These are phyloP conservation scores for Leptopilina syphax DNA, from an alignment of 2,888 invertebrate genomes.

Conservation along the genomic window DNA sequence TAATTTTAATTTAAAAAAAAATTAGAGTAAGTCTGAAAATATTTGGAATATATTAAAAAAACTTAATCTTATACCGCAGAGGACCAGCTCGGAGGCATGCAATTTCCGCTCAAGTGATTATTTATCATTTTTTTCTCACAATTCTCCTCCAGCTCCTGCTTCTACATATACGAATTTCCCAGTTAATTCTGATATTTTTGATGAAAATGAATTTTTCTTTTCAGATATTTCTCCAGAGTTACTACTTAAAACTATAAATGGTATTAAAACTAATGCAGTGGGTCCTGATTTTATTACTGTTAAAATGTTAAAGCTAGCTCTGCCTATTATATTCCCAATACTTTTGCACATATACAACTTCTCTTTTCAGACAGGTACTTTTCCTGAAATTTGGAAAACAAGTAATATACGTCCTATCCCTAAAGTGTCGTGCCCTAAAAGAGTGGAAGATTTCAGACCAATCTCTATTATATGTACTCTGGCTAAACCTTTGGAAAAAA, in stretches of 20 bases:
- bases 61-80: too few relatives aligned
- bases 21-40: too few relatives aligned
- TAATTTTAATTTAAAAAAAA: too few relatives aligned
- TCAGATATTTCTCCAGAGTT: background rate
- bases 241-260: background rate
- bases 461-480: too few relatives aligned
- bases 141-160: too few relatives aligned
- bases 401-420: background rate
- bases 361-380: background rate
- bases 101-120: too few relatives aligned
- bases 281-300: background rate
- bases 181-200: background rate
- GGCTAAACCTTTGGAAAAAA: too few relatives aligned
- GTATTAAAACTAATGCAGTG: background rate
- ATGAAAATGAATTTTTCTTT: conserved; percentile 1
- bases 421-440: background rate
- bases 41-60: too few relatives aligned
- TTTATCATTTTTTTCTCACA: too few relatives aligned
- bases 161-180: background rate
- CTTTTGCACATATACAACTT: background rate
- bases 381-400: background rate
- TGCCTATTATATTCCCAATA: background rate
- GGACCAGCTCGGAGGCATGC: too few relatives aligned
- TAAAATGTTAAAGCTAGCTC: background rate
- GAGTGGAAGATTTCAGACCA: background rate